Evolutionary conservation across 2,888 invertebrate genomes (phyloP).

Genomic region (Nemoura dubitans): DNA sequence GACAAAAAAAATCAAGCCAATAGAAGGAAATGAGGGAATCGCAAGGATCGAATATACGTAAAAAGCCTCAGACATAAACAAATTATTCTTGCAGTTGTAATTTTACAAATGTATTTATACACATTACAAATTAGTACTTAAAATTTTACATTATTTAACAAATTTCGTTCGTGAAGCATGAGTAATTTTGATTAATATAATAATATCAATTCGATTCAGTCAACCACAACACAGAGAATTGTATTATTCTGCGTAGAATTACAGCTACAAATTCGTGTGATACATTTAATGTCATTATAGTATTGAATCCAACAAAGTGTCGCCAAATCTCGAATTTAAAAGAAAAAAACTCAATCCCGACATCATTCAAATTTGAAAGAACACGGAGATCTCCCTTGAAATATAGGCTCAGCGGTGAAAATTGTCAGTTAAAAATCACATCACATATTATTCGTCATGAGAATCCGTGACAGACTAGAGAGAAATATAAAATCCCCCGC

Average conservation of each 20-base stretch:
- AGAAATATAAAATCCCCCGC: not conserved
- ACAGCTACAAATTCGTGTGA: not conserved
- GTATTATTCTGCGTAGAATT: not conserved
- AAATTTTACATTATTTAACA: slow-evolving; percentile 2
- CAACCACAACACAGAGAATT: not conserved
- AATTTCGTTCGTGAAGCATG: not conserved
- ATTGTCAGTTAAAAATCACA: not conserved
- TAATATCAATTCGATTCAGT: not conserved
- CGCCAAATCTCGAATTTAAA: not conserved
- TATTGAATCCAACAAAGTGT: not conserved
- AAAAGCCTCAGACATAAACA: not conserved
- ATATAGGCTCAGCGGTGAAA: not conserved
- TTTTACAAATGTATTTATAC: slow-evolving; percentile 7
- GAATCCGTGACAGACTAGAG: not conserved
- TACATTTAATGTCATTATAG: not conserved
- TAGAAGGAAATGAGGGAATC: too few relatives aligned
- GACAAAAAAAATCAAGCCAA: too few relatives aligned
- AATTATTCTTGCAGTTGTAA: not conserved
- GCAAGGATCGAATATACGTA: too few relatives aligned
- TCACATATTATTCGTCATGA: not conserved
- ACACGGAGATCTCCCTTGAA: not conserved
- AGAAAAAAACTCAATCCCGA: not conserved
- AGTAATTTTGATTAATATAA: not conserved
- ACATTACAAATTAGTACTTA: not conserved
- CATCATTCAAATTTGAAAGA: not conserved